A percentile compares a stretch with the other conserved stretches of the same genome.
Conservation (phyloP, 2,888 invertebrate species). For the Sesia bembeciformis region DNA sequence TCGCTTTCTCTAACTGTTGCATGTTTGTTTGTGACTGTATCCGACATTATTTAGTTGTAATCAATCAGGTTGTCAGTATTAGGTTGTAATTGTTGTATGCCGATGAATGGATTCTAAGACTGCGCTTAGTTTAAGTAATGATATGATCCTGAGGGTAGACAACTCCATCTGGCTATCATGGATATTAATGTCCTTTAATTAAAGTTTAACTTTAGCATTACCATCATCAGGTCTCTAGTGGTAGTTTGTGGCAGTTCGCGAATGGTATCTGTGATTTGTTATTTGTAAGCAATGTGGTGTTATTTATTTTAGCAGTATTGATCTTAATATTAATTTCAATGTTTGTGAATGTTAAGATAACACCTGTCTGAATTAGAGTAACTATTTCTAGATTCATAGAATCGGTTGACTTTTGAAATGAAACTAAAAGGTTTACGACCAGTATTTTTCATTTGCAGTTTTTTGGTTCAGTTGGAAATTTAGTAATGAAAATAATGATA, state of each 20-base stretch:
- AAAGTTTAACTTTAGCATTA: not conserved
- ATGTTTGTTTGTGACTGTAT: slow-evolving; percentile 22
- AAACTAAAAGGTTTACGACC: not conserved
- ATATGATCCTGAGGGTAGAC: no score
- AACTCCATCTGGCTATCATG: no score
- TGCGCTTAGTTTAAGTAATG: slow-evolving; percentile 50
- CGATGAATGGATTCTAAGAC: slow-evolving; percentile 55
- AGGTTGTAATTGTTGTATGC: slow-evolving; percentile 44
- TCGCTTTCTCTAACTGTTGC: slow-evolving; percentile 44
- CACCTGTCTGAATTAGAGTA: not conserved
- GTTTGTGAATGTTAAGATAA: not conserved
- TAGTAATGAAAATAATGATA: not conserved
- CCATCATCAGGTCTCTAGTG: not conserved
- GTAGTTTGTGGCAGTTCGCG: slow-evolving; percentile 37
- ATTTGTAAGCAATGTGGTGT: slow-evolving; percentile 43
- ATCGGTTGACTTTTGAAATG: not conserved
- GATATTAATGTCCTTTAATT: slow-evolving; percentile 1
- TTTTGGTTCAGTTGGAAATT: not conserved
- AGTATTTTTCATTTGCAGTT: not conserved
- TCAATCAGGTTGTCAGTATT: slow-evolving; percentile 23
- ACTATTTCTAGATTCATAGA: not conserved
- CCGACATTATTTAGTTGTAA: not conserved
- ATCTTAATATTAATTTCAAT: not conserved
- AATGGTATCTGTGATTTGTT: slow-evolving; percentile 69
- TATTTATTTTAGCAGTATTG: slow-evolving; percentile 39